A percentile compares a stretch with the other conserved stretches of the same genome.
phyloP scores from a whole-genome alignment of 2,113 vertebrate species.

The Lota lota region DNA sequence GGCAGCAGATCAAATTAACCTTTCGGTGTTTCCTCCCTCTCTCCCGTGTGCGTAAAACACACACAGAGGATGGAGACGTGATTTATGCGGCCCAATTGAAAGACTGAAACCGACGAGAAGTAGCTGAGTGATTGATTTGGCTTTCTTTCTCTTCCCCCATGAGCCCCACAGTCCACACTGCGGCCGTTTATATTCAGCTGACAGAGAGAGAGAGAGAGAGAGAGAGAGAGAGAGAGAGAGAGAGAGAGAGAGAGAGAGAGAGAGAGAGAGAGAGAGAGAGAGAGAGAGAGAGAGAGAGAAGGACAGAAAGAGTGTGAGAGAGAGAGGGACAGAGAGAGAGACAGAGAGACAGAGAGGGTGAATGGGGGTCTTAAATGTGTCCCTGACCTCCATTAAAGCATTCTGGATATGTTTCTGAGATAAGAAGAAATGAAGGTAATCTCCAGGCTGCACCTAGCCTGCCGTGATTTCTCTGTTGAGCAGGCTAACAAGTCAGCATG shows the following conservation, averaged over 20 bases:
- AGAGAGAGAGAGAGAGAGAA: no score
- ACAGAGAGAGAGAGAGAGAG: constrained; percentile 13
- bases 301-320: no score
- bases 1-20: constrained; percentile 43
- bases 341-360: neutral
- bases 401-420: constrained; percentile 29
- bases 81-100: constrained; percentile 36
- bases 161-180: neutral
- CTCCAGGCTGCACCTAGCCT: constrained; percentile 17
- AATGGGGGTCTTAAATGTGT: constrained; percentile 32
- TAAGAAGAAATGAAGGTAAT: constrained; percentile 31
- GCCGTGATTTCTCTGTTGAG: no score
- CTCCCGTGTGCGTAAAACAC: constrained; percentile 28
- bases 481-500: no score
- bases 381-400: constrained; percentile 19
- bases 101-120: constrained; percentile 5
- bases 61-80: constrained; percentile 26
- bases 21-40: constrained; percentile 34
- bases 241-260: no score
- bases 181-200: constrained; percentile 30
- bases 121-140: constrained; percentile 18
- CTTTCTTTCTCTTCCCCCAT: constrained; percentile 3
- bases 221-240: no score
- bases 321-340: no score
- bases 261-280: no score